Conservation (phyloP, 2,888 invertebrate genomes). For the Fragum fragum region DNA sequence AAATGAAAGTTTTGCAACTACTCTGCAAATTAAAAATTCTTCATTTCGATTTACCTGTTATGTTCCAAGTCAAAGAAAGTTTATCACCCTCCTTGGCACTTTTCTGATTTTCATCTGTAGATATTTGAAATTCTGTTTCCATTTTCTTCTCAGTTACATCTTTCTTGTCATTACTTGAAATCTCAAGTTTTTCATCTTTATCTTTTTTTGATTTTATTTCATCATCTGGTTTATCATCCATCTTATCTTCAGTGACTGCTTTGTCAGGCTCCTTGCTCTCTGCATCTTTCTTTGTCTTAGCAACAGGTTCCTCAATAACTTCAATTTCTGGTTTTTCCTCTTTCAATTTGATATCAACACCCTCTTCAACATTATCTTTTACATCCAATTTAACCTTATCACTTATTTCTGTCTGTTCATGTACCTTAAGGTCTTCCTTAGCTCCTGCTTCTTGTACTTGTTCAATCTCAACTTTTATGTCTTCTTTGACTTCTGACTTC, state of each 20-base stretch:
- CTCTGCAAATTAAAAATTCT: no score
- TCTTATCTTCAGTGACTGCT: not conserved
- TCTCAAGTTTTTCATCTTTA: not conserved
- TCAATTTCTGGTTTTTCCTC: not conserved
- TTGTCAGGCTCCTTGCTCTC: not conserved
- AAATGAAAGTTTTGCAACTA: no score
- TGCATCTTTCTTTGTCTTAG: not conserved
- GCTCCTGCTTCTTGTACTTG: not conserved
- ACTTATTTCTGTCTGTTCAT: not conserved
- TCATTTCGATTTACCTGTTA: slow-evolving; percentile 6
- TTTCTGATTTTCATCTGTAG: slow-evolving; percentile 4
- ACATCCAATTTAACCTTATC: no score
- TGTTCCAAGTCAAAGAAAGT: not conserved
- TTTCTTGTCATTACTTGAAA: not conserved
- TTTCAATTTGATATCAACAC: not conserved
- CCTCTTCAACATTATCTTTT: no score
- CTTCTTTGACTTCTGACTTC: no score
- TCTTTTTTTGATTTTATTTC: not conserved
- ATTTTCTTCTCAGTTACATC: not conserved
- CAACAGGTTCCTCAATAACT: not conserved
- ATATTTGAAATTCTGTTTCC: not conserved
- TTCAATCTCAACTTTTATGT: not conserved
- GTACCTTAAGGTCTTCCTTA: not conserved
- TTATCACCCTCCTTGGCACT: not conserved
- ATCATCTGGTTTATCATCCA: not conserved